Conservation (phyloP, 2,888 invertebrate genomes). For the Limnephilus rhombicus region DNA sequence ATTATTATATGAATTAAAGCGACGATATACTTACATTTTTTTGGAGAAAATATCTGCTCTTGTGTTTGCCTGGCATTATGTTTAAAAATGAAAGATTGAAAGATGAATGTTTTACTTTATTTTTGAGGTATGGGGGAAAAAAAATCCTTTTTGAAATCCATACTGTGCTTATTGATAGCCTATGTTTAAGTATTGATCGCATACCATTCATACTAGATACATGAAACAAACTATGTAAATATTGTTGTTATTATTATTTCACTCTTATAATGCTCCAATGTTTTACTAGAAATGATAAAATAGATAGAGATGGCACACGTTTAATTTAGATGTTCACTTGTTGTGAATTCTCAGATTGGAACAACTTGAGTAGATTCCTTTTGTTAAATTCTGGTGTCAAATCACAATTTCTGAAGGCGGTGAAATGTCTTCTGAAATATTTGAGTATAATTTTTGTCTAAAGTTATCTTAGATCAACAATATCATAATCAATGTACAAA, state of each 20-base stretch:
- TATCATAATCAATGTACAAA: background rate
- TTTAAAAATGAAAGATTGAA: background rate
- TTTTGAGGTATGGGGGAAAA: background rate
- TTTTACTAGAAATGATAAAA: background rate
- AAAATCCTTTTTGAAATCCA: background rate
- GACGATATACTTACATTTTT: background rate
- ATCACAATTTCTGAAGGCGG: background rate
- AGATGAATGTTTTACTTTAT: background rate
- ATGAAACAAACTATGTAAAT: background rate
- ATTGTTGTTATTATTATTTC: conserved; percentile 1
- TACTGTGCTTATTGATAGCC: background rate
- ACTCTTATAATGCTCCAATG: background rate
- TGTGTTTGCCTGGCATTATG: background rate
- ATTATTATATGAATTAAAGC: background rate
- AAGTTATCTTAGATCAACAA: background rate
- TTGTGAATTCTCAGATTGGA: background rate
- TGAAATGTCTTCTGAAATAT: background rate
- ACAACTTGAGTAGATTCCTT: background rate
- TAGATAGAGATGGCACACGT: background rate
- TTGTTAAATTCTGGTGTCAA: background rate
- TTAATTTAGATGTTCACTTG: background rate
- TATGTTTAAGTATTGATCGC: background rate
- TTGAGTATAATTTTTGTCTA: background rate
- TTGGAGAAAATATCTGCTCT: conserved; percentile 4
- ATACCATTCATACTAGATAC: background rate